phyloP scores from a whole-genome alignment of 2,888 invertebrate genomes.

The Thymelicus sylvestris region DNA sequence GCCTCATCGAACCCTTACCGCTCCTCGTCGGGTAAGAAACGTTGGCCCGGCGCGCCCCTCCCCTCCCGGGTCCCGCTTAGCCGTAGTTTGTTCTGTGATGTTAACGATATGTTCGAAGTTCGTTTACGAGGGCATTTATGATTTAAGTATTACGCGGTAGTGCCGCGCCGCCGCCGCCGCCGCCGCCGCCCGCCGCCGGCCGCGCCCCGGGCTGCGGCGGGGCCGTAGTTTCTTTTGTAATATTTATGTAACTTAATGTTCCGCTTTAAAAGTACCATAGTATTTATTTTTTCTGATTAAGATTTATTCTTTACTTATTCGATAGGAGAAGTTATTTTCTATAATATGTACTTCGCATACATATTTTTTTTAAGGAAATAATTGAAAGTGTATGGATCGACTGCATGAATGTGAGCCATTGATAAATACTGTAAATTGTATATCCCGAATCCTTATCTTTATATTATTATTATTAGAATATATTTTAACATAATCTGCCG shows the following conservation, averaged over 20 bases:
- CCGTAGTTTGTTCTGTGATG: slow-evolving; percentile 77
- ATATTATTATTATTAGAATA: slow-evolving; percentile 21
- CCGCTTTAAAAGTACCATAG: slow-evolving; percentile 77
- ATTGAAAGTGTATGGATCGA: slow-evolving; percentile 33
- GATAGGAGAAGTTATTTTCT: slow-evolving; percentile 58
- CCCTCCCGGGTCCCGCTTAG: slow-evolving; percentile 55
- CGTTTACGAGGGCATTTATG: slow-evolving; percentile 61
- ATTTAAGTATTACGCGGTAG: slow-evolving; percentile 54
- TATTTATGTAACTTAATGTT: slow-evolving; percentile 69
- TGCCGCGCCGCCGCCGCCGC: slow-evolving; percentile 42
- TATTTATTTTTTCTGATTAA: slow-evolving; percentile 74
- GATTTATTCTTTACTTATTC: slow-evolving; percentile 64
- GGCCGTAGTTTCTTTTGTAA: slow-evolving; percentile 50
- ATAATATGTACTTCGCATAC: slow-evolving; percentile 57
- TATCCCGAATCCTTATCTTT: slow-evolving; percentile 22
- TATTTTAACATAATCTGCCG: slow-evolving; percentile 11
- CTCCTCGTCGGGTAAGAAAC: slow-evolving; percentile 30
- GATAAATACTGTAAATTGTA: slow-evolving; percentile 33
- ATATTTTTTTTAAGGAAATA: slow-evolving; percentile 48
- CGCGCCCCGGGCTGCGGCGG: slow-evolving; percentile 41
- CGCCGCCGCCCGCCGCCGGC: slow-evolving; percentile 25
- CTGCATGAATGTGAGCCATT: slow-evolving; percentile 29
- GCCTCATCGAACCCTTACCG: slow-evolving; percentile 9
- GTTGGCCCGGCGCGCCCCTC: slow-evolving; percentile 26
- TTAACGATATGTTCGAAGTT: slow-evolving; percentile 68